A percentile compares a stretch with the other conserved stretches of the same genome.
Conservation (phyloP, 2,113 vertebrate genomes). For the Platichthys stellatus region DNA sequence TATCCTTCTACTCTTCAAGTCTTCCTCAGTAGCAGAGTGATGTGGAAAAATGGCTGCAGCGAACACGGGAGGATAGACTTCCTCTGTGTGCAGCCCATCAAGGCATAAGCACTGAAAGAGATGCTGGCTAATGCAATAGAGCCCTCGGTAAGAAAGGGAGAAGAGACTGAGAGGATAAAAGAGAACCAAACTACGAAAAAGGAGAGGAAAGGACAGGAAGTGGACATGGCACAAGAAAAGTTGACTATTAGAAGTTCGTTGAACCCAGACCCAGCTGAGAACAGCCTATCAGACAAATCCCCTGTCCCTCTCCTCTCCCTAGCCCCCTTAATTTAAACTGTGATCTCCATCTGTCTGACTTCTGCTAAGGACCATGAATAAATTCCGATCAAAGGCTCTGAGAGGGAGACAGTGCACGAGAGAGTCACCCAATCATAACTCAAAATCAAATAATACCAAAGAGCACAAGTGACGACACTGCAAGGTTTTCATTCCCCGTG, state of each 20-base stretch:
- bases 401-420: constrained; percentile 28
- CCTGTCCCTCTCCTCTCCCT: constrained; percentile 38
- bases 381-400: constrained; percentile 49
- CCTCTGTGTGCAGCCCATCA: constrained; percentile 2
- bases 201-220: constrained; percentile 5
- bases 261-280: constrained; percentile 42
- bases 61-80: background rate
- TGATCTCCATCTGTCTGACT: constrained; percentile 57
- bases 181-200: constrained; percentile 4
- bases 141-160: constrained; percentile 15
- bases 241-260: constrained; percentile 56
- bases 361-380: constrained; percentile 55
- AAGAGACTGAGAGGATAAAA: background rate
- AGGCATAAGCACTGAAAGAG: constrained; percentile 10
- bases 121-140: constrained; percentile 9
- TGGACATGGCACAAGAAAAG: constrained; percentile 30
- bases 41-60: constrained; percentile 12
- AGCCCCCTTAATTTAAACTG: constrained; percentile 58
- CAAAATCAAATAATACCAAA: constrained; percentile 61
- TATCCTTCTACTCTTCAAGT: background rate
- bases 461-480: constrained; percentile 59
- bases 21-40: constrained; percentile 4
- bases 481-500: constrained; percentile 45
- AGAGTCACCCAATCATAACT: constrained; percentile 36
- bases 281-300: constrained; percentile 55